Evolutionary conservation across 2,888 invertebrate species (phyloP), one percentile per base, ranked within the genome.

Genomic region (Agriopis leucophaearia): DNA sequence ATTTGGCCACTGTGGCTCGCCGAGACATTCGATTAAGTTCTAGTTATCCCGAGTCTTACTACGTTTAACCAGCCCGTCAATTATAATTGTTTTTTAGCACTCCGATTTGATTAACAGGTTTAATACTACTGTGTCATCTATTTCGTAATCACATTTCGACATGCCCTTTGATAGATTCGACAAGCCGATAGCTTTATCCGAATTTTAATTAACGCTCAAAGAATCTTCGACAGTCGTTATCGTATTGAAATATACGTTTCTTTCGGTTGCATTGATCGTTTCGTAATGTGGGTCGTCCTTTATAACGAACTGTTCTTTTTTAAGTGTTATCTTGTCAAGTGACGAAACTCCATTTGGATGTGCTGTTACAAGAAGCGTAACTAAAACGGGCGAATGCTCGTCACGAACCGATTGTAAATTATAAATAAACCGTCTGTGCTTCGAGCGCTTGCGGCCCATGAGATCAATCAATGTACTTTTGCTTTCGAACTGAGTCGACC

Each of bases 391-490:
- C 79, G 78, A 81, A 81, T 76, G 81, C 78, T 75, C 80, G 85
- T 88, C 89, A 89, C 89, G 88, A 88, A 74, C 74, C 77, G 80
- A 85, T 86, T 83, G 84, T 87, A 83, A 86, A 84, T 87, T 87
- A 85, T 85, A 86, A 82, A 82, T 83, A 83, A 81, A 81, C 76
- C 60, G 77, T 77, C 74, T 69, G 69, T 66, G 55, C 69, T 67
- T 70, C 61, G 59, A 71, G 69, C 73, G 65, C 75, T 73, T 76
- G 70, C 66, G 71, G 70, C 72, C 77, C 78, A 81, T 71, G 73
- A 81, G 80, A 85, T 84, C 83, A 79, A 83, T 87, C 85, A 83
- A 80, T 81, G 77, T 78, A 74, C 73, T 69, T 71, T 73, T 73
- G 76, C 81, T 82, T 83, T 84, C 78, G 70, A 78, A 80, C 77